Evolutionary conservation across 2,888 invertebrate species (phyloP).

Genomic region (Plebejus melissa): DNA sequence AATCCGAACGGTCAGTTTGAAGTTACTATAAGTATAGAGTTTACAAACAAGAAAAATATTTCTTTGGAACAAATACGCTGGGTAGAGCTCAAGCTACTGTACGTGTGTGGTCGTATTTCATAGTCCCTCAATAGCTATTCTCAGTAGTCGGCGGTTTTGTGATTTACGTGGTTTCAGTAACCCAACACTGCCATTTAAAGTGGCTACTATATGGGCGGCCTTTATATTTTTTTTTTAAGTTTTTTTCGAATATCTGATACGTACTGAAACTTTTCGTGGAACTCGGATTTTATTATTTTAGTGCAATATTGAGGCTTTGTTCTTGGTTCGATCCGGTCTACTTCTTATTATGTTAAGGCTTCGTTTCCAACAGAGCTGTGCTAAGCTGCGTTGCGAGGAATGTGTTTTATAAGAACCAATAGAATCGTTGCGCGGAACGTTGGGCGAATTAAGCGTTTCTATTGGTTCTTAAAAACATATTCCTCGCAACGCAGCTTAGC

Average conservation of each 20-base stretch:
- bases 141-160: constrained; percentile 8
- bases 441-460: too few species aligned
- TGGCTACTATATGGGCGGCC: background rate
- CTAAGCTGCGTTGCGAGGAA: too few species aligned
- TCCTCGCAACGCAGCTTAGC: too few species aligned
- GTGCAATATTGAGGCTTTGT: background rate
- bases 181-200: background rate
- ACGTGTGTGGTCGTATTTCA: background rate
- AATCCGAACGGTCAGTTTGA: background rate
- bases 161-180: constrained; percentile 15
- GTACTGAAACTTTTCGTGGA: background rate
- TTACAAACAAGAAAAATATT: background rate
- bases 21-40: background rate
- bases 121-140: background rate
- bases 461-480: too few species aligned
- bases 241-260: background rate
- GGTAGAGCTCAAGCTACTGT: background rate
- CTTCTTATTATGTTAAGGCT: too few species aligned
- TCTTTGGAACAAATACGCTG: background rate
- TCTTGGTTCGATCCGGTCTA: background rate
- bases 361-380: too few species aligned
- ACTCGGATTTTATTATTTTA: background rate
- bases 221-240: background rate
- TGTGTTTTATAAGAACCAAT: too few species aligned
- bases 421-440: too few species aligned